Evolutionary conservation across 2,888 invertebrate genomes (phyloP).

Genomic region (Caenorhabditis sinica): DNA sequence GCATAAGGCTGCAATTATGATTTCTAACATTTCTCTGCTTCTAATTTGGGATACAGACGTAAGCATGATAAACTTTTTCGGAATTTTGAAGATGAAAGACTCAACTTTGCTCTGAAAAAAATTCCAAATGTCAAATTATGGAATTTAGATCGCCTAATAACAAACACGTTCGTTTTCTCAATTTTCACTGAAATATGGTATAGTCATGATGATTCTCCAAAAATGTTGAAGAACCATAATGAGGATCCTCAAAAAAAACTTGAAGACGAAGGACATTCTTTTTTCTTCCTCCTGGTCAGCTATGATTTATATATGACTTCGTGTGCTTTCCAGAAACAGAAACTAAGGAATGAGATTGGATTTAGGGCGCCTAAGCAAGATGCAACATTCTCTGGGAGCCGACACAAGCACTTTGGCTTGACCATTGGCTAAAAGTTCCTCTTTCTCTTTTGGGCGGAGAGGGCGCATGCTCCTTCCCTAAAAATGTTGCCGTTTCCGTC

Average conservation of each 20-base stretch:
- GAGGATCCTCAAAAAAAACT: neutral
- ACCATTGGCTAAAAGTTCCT: conserved; percentile 59
- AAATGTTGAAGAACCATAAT: too few relatives aligned
- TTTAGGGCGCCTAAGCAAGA: conserved; percentile 9
- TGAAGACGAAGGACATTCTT: neutral
- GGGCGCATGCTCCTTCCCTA: conserved; percentile 23
- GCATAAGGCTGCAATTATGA: too few relatives aligned
- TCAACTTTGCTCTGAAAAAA: too few relatives aligned
- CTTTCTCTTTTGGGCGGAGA: conserved; percentile 33
- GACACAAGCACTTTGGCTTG: conserved; percentile 55
- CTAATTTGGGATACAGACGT: too few relatives aligned
- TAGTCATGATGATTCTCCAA: too few relatives aligned
- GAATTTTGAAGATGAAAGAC: too few relatives aligned
- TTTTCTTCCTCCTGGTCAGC: neutral
- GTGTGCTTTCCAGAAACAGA: neutral
- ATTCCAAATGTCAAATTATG: too few relatives aligned
- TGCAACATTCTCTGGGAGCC: conserved; percentile 31
- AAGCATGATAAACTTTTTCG: too few relatives aligned
- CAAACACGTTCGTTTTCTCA: too few relatives aligned
- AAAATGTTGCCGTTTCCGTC: conserved; percentile 54
- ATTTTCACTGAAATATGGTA: too few relatives aligned
- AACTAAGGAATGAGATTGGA: conserved; percentile 23
- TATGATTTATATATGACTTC: conserved; percentile 27
- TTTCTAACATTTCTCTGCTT: too few relatives aligned
- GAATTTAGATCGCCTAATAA: too few relatives aligned